These are phyloP conservation scores for Adelphocoris suturalis DNA, from an alignment of 2,888 invertebrate genomes.

Conservation along the genomic window DNA sequence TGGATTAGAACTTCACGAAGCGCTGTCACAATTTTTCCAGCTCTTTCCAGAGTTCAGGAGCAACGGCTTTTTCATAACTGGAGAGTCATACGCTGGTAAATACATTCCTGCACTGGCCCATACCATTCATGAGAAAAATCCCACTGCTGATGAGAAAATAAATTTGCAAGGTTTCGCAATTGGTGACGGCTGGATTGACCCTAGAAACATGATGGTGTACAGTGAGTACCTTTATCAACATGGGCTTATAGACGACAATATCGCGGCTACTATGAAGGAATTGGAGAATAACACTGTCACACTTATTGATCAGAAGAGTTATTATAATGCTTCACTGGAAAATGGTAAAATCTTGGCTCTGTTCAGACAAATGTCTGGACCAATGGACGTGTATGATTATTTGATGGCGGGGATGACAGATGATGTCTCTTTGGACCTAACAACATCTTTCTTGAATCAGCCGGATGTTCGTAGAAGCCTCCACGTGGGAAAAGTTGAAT, in stretches of 20 bases:
- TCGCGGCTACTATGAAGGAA: slow-evolving; percentile 76
- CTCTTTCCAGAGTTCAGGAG: slow-evolving; percentile 81
- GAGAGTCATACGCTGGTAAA: slow-evolving; percentile 89
- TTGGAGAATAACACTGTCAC: slow-evolving; percentile 60
- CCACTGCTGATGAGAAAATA: slow-evolving; percentile 79
- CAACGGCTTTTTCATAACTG: slow-evolving; percentile 85
- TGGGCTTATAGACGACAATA: slow-evolving; percentile 79
- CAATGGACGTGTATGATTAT: slow-evolving; percentile 82
- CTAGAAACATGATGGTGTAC: slow-evolving; percentile 80
- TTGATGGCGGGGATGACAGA: slow-evolving; percentile 79
- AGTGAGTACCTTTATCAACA: slow-evolving; percentile 81
- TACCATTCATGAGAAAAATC: slow-evolving; percentile 81
- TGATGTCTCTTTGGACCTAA: neutral
- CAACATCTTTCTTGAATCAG: neutral
- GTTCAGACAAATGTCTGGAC: slow-evolving; percentile 12
- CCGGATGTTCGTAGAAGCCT: slow-evolving; percentile 68
- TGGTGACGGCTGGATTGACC: slow-evolving; percentile 81
- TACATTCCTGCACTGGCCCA: slow-evolving; percentile 81
- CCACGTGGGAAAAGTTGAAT: slow-evolving; percentile 74
- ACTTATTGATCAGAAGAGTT: slow-evolving; percentile 58
- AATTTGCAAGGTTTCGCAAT: slow-evolving; percentile 81
- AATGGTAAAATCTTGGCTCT: slow-evolving; percentile 43
- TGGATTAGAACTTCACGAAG: slow-evolving; percentile 81
- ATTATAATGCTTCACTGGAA: slow-evolving; percentile 51
- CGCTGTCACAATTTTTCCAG: slow-evolving; percentile 82